Conservation (phyloP, 2,797 vertebrate species). For the Sebastes elongatus region DNA sequence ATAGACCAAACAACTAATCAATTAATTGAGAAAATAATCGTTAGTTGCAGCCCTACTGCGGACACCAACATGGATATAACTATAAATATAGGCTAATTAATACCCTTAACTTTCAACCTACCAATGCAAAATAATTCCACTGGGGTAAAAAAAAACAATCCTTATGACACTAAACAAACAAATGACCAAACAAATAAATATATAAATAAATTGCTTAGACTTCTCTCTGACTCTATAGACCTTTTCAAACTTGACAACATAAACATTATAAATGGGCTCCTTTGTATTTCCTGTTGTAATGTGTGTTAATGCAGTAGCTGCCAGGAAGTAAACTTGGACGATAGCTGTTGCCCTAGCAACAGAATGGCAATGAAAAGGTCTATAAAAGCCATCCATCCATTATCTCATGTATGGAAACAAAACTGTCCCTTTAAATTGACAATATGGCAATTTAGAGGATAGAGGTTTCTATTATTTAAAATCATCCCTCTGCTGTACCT, state of each 20-base stretch:
- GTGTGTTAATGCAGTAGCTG: too few species aligned
- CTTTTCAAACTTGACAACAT: too few species aligned
- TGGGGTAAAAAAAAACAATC: neutral
- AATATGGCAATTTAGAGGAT: neutral
- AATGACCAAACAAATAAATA: neutral
- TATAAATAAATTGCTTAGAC: neutral
- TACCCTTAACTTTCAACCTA: neutral
- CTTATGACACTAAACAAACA: neutral
- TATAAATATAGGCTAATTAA: neutral
- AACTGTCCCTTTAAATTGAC: neutral
- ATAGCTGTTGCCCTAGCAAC: too few species aligned
- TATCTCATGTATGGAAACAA: neutral
- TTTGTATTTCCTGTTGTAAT: too few species aligned
- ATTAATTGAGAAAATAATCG: too few species aligned
- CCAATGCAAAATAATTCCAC: neutral
- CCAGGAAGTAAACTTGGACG: too few species aligned
- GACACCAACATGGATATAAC: neutral
- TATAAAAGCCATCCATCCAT: neutral
- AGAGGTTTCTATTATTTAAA: neutral
- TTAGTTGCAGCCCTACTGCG: neutral
- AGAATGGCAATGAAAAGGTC: too few species aligned
- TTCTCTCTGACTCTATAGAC: too few species aligned
- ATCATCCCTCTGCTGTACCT: constrained; percentile 49
- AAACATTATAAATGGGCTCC: too few species aligned
- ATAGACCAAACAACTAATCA: too few species aligned